phyloP scores from a whole-genome alignment of 2,797 vertebrate genomes.

The Typhlichthys eigenmanni region DNA sequence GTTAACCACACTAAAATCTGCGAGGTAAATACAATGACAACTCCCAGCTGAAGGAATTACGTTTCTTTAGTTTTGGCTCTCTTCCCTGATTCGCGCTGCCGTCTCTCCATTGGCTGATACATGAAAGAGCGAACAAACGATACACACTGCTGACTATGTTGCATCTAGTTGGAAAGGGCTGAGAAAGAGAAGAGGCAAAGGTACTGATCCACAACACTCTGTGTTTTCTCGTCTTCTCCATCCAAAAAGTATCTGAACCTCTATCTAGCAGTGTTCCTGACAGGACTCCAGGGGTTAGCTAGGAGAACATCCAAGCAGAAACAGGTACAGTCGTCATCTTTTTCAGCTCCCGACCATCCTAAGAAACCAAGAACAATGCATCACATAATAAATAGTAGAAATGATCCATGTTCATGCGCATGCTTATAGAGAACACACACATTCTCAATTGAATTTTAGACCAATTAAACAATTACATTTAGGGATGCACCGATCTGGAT shows the following conservation, averaged over 20 bases:
- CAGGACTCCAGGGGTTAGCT: slow-evolving; percentile 65
- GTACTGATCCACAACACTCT: slow-evolving; percentile 53
- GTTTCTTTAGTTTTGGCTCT: slow-evolving; percentile 63
- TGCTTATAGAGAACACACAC: background rate
- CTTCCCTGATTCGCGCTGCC: slow-evolving; percentile 70
- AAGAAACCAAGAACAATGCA: slow-evolving; percentile 44
- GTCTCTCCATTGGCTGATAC: slow-evolving; percentile 65
- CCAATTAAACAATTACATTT: background rate
- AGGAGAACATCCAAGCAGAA: slow-evolving; percentile 52
- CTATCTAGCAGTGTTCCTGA: slow-evolving; percentile 63
- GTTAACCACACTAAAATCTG: slow-evolving; percentile 34
- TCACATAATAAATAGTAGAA: slow-evolving; percentile 32
- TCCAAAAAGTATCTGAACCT: slow-evolving; percentile 67
- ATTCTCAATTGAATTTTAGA: background rate
- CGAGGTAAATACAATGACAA: slow-evolving; percentile 34
- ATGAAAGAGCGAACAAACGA: slow-evolving; percentile 47
- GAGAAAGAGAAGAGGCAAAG: slow-evolving; percentile 59
- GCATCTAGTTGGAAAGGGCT: slow-evolving; percentile 56
- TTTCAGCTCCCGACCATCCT: slow-evolving; percentile 69
- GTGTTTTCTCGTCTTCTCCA: slow-evolving; percentile 70
- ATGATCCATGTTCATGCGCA: background rate
- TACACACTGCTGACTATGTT: slow-evolving; percentile 50
- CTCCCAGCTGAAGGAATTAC: slow-evolving; percentile 39
- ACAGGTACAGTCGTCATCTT: slow-evolving; percentile 59
- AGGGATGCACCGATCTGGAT: background rate